A percentile compares a stretch with the other conserved stretches of the same genome.
These are phyloP conservation scores for Aldrovandia affinis DNA, from an alignment of 2,797 vertebrate species.

Conservation along the genomic window DNA sequence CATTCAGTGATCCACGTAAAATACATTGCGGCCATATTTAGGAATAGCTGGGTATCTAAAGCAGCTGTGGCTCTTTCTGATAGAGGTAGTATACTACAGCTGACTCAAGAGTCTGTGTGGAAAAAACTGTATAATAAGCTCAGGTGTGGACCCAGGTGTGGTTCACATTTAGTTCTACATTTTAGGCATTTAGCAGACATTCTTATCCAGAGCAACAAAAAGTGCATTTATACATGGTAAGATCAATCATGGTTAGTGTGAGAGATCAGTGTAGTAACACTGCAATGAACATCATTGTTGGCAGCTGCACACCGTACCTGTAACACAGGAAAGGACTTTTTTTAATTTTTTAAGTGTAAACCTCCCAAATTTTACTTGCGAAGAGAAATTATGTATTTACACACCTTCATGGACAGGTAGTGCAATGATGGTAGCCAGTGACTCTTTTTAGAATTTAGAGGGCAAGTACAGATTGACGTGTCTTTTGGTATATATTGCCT, in stretches of 20 bases:
- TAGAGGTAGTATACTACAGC: background rate
- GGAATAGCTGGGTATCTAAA: no score
- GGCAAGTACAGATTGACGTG: background rate
- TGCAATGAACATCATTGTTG: no score
- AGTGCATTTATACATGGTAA: no score
- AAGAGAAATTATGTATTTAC: background rate
- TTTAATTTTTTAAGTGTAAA: no score
- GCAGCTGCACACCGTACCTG: no score
- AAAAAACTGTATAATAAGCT: background rate
- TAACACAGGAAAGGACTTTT: no score
- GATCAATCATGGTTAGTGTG: no score
- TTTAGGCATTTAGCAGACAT: background rate
- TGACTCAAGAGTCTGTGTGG: background rate
- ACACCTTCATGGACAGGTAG: background rate
- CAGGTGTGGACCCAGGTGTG: background rate
- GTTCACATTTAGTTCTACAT: background rate
- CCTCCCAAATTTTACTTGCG: background rate
- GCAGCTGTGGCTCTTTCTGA: background rate
- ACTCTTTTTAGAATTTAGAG: background rate
- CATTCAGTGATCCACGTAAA: no score
- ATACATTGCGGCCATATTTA: no score
- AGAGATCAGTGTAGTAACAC: no score
- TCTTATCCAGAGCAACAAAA: no score
- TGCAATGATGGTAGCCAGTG: background rate
- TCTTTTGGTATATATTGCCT: background rate